Evolutionary conservation across 2,113 vertebrate genomes (phyloP).

Genomic region (Dascyllus trimaculatus): DNA sequence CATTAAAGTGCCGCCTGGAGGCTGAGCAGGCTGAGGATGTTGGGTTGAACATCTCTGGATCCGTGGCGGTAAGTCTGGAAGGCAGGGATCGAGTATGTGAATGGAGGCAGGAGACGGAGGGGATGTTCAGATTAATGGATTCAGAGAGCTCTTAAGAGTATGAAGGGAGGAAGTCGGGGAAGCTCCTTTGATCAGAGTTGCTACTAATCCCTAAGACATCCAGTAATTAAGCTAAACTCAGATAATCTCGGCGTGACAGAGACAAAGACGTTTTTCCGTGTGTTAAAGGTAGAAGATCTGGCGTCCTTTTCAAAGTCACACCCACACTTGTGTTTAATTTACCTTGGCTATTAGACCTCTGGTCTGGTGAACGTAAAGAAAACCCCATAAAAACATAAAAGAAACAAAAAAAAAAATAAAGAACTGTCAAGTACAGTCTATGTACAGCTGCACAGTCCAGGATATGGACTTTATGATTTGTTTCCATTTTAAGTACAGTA

Average conservation of each 20-base stretch:
- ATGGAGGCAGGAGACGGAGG: slow-evolving; percentile 22
- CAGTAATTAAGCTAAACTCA: slow-evolving; percentile 63
- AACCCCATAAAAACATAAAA: no score
- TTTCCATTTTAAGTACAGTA: no score
- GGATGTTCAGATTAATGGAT: slow-evolving; percentile 46
- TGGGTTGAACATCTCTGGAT: slow-evolving; percentile 48
- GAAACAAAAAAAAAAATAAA: no score
- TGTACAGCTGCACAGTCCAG: no score
- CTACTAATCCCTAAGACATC: slow-evolving; percentile 48
- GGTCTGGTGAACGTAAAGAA: no score
- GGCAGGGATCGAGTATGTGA: slow-evolving; percentile 37
- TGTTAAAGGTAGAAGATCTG: no score
- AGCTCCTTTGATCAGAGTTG: slow-evolving; percentile 62
- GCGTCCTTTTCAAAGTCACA: no score
- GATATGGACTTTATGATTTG: no score
- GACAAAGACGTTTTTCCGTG: neutral
- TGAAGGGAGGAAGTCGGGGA: slow-evolving; percentile 20
- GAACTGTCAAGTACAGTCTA: no score
- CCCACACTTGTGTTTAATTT: no score
- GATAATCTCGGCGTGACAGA: slow-evolving; percentile 51
- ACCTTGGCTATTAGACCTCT: no score
- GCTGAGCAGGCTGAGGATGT: slow-evolving; percentile 63
- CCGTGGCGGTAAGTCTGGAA: slow-evolving; percentile 39
- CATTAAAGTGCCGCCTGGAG: slow-evolving; percentile 54
- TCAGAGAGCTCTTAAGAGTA: slow-evolving; percentile 42